Conservation (phyloP, 2,888 invertebrate species). For the Leptopilina syphax region DNA sequence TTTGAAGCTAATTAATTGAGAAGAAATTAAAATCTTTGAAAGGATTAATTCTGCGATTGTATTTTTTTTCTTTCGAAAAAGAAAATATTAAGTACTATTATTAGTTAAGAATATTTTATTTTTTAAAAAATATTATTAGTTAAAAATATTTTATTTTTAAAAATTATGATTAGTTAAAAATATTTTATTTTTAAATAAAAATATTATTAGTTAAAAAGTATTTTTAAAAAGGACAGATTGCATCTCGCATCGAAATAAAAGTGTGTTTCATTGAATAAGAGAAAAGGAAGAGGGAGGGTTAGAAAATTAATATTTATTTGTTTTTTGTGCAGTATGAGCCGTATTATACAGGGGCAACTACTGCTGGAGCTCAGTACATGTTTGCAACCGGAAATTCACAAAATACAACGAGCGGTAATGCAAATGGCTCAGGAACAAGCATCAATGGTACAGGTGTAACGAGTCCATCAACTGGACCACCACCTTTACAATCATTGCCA, state of each 20-base stretch:
- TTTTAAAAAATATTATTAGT: too few relatives aligned
- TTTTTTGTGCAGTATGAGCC: conserved; percentile 72
- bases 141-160: too few relatives aligned
- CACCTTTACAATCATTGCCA: conserved; percentile 61
- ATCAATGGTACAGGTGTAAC: conserved; percentile 66
- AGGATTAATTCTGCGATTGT: too few relatives aligned
- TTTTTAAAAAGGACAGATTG: neutral
- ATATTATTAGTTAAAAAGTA: too few relatives aligned
- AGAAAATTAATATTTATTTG: neutral
- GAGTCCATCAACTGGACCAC: conserved; percentile 66
- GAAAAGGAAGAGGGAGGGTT: too few relatives aligned
- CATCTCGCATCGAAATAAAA: neutral
- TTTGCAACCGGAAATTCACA: conserved; percentile 76
- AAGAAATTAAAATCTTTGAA: too few relatives aligned
- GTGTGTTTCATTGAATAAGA: neutral
- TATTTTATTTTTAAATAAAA: too few relatives aligned
- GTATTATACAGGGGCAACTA: conserved; percentile 74
- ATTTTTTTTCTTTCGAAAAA: too few relatives aligned
- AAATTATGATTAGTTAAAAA: too few relatives aligned
- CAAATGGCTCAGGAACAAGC: conserved; percentile 61
- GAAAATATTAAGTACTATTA: too few relatives aligned
- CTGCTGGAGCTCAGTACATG: conserved; percentile 75
- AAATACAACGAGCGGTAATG: conserved; percentile 63
- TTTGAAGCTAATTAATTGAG: too few relatives aligned
- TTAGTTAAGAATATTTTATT: too few relatives aligned